phyloP scores from a whole-genome alignment of 2,797 vertebrate genomes.

The Smutsia gigantea region DNA sequence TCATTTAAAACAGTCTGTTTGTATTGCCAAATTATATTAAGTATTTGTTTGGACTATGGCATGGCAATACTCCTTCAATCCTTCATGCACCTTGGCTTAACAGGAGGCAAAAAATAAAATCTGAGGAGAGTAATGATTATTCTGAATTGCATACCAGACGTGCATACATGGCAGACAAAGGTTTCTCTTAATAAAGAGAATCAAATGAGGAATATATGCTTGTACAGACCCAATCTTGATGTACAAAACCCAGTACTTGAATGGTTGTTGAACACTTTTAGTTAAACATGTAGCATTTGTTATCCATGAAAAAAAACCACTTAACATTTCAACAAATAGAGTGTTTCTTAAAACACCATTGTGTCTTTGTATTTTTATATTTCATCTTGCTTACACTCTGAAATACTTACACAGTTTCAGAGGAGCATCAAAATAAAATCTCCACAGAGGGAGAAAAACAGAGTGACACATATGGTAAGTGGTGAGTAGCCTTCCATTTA shows the following conservation, averaged over 20 bases:
- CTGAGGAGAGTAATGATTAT: neutral
- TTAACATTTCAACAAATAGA: slow-evolving; percentile 21
- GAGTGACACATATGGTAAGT: neutral
- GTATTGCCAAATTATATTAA: neutral
- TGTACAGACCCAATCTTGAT: neutral
- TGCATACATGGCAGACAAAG: neutral
- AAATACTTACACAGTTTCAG: slow-evolving; percentile 10
- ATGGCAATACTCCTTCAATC: neutral
- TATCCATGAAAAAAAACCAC: neutral
- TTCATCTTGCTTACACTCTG: neutral
- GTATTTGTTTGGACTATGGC: neutral
- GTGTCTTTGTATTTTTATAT: neutral
- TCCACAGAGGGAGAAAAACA: neutral
- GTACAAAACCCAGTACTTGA: neutral
- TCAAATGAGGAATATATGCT: neutral
- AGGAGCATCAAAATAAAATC: slow-evolving; percentile 40
- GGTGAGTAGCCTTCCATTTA: neutral
- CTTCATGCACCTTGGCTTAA: neutral
- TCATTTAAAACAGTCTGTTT: slow-evolving; percentile 27
- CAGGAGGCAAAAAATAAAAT: slow-evolving; percentile 1
- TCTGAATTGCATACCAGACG: neutral
- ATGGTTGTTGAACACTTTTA: neutral
- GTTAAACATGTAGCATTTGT: neutral
- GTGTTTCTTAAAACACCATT: slow-evolving; percentile 47
- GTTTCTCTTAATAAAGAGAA: neutral